Evolutionary conservation across 2,888 invertebrate genomes (phyloP).

Genomic region (Sturmia bella): DNA sequence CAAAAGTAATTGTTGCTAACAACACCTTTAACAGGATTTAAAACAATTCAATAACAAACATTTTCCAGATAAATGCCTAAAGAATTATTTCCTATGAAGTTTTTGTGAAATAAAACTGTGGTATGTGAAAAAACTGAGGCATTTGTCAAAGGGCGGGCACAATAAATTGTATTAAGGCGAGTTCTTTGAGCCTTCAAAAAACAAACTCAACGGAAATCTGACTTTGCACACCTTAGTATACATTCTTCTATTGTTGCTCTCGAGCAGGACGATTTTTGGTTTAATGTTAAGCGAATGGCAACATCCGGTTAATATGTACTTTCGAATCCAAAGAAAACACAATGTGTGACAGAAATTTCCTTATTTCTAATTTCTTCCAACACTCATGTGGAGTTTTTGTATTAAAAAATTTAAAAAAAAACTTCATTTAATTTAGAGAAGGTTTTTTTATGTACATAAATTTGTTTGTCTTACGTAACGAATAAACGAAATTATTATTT

Average conservation of each 20-base stretch:
- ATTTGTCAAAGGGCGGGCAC: slow-evolving; percentile 47
- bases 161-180: slow-evolving; percentile 10
- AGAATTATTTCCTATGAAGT: slow-evolving; percentile 41
- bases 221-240: slow-evolving; percentile 16
- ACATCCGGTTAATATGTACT: slow-evolving; percentile 57
- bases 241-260: not conserved
- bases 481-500: slow-evolving; percentile 22
- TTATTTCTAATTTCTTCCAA: not conserved
- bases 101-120: slow-evolving; percentile 17
- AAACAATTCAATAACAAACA: slow-evolving; percentile 57
- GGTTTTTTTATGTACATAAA: not conserved
- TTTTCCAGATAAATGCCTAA: slow-evolving; percentile 36
- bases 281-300: slow-evolving; percentile 44
- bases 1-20: slow-evolving; percentile 27
- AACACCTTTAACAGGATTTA: slow-evolving; percentile 52
- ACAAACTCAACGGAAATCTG: slow-evolving; percentile 44
- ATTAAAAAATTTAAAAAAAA: not conserved
- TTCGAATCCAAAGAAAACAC: slow-evolving; percentile 33
- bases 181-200: slow-evolving; percentile 10
- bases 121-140: slow-evolving; percentile 53
- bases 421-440: not conserved
- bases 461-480: not conserved
- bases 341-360: not conserved
- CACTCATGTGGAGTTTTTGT: slow-evolving; percentile 22
- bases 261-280: slow-evolving; percentile 7